These are phyloP conservation scores for Parthenolecanium corni DNA, from an alignment of 2,888 invertebrate genomes.

Conservation along the genomic window DNA sequence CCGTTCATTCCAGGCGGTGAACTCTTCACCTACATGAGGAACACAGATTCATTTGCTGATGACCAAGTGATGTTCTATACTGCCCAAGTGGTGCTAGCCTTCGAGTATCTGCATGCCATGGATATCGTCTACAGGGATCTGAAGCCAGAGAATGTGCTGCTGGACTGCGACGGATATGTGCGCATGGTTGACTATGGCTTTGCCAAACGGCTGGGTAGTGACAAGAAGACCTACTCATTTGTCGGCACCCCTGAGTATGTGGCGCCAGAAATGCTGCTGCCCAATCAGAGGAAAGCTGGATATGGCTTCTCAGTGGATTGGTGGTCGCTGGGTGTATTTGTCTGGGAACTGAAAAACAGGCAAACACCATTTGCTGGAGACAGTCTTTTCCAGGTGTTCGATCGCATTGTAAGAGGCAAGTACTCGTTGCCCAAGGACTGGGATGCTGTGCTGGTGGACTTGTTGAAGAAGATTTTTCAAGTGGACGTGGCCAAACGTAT, in stretches of 20 bases:
- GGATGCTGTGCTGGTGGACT: not conserved
- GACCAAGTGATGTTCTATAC: slow-evolving; percentile 1
- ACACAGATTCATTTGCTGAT: not conserved
- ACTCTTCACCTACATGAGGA: not conserved
- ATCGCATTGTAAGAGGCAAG: not conserved
- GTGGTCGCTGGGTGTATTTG: slow-evolving; percentile 7
- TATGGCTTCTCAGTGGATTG: not conserved
- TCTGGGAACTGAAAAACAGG: not conserved
- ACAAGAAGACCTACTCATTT: not conserved
- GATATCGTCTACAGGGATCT: slow-evolving; percentile 3
- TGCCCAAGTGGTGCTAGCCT: slow-evolving; percentile 1
- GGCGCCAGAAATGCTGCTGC: slow-evolving; percentile 7
- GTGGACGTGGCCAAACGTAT: not conserved
- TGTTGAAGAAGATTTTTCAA: not conserved
- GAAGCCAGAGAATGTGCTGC: slow-evolving; percentile 1
- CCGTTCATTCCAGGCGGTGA: slow-evolving; percentile 4
- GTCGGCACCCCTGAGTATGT: slow-evolving; percentile 6
- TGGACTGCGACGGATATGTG: slow-evolving; percentile 5
- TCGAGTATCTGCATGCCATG: slow-evolving; percentile 13
- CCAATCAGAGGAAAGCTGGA: not conserved
- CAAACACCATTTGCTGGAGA: not conserved
- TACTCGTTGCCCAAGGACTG: not conserved
- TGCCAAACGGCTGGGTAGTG: not conserved
- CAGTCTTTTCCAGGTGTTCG: slow-evolving; percentile 4
- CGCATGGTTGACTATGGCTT: slow-evolving; percentile 1